A percentile compares a stretch with the other conserved stretches of the same genome.
phyloP scores from a whole-genome alignment of 1,140 invertebrate species.

The Drosophila tropicalis region DNA sequence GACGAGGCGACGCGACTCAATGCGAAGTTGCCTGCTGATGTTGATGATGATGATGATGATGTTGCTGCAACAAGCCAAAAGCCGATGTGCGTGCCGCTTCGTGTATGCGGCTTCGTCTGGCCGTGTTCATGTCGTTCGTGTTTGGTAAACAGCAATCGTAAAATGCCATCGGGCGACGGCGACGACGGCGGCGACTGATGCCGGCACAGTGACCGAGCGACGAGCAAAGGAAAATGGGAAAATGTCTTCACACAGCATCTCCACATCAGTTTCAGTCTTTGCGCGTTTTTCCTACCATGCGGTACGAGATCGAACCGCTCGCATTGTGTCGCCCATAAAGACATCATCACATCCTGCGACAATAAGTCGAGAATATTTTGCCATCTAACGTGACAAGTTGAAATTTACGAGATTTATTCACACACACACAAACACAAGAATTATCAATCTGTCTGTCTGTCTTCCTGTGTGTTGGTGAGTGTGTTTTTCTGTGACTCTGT shows the following conservation, averaged over 20 bases:
- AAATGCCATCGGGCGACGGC: no score
- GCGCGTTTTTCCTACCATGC: constrained; percentile 69
- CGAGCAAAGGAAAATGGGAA: background rate
- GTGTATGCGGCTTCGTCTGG: background rate
- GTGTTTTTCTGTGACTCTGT: background rate
- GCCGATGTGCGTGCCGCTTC: constrained; percentile 15
- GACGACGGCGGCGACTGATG: background rate
- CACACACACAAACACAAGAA: no score
- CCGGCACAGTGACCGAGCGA: constrained; percentile 12
- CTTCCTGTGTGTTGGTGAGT: background rate
- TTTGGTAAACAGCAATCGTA: no score
- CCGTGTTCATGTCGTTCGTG: background rate
- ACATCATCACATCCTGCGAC: background rate
- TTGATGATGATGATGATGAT: constrained; percentile 22
- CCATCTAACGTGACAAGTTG: constrained; percentile 4
- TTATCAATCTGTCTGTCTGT: background rate
- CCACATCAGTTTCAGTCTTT: constrained; percentile 59
- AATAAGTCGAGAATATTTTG: constrained; percentile 10
- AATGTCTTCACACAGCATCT: constrained; percentile 14
- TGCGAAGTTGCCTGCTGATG: background rate
- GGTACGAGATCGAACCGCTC: constrained; percentile 28
- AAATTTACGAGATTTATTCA: background rate
- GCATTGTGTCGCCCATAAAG: background rate
- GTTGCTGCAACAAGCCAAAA: constrained; percentile 67
- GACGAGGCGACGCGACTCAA: background rate